Conservation (phyloP, 1,140 invertebrate genomes). For the Nasonia vitripennis region DNA sequence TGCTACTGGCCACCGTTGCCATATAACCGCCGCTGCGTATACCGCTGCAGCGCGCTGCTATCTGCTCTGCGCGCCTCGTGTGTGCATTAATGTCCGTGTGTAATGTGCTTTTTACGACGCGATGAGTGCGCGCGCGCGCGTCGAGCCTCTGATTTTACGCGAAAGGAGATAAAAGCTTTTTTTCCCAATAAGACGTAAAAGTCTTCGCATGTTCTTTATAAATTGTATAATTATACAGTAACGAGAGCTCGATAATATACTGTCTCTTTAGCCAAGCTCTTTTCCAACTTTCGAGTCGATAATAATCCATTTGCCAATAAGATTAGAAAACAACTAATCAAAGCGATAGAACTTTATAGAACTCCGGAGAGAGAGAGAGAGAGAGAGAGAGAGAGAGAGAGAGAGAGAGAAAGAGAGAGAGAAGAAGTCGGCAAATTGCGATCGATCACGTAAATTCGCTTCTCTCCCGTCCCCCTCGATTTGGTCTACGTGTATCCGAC, state of each 20-base stretch:
- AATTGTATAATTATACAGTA: not conserved
- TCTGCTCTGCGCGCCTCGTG: too few species aligned
- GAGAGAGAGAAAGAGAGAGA: not conserved
- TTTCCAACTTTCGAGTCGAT: not conserved
- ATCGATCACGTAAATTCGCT: conserved; percentile 37
- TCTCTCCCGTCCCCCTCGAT: not conserved
- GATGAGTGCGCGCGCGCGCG: not conserved
- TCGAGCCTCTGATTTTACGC: not conserved
- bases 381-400: not conserved
- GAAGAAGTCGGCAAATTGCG: conserved; percentile 14
- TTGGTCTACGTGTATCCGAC: not conserved
- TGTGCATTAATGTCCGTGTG: not conserved
- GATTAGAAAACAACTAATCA: too few species aligned
- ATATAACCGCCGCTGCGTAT: too few species aligned
- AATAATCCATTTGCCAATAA: not conserved
- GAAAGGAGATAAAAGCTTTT: not conserved
- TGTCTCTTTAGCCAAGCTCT: too few species aligned
- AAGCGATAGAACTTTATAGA: too few species aligned
- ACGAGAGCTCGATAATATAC: not conserved
- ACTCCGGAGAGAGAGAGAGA: not conserved
- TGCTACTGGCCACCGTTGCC: too few species aligned
- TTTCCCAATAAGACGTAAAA: not conserved
- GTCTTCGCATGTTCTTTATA: not conserved
- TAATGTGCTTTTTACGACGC: not conserved
- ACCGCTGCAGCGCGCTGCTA: too few species aligned